These are phyloP conservation scores for Calliopsis andreniformis DNA, from an alignment of 1,140 invertebrate species.

Conservation along the genomic window DNA sequence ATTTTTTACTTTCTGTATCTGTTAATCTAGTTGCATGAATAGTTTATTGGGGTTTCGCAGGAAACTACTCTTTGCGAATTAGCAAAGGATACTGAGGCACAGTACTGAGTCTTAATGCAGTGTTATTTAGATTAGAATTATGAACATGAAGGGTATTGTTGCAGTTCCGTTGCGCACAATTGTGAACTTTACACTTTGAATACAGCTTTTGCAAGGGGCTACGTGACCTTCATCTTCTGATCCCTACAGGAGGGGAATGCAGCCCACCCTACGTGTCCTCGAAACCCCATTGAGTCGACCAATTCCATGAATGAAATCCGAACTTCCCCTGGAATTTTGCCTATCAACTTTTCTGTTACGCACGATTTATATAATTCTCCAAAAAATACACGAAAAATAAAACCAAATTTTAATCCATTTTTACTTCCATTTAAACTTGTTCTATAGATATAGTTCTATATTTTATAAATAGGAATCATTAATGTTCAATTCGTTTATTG, in stretches of 20 bases:
- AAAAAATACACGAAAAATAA: neutral
- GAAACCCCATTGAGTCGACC: conserved; percentile 32
- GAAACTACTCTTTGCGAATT: no score
- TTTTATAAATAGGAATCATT: no score
- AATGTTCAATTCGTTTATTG: neutral
- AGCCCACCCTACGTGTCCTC: conserved; percentile 35
- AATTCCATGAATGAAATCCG: conserved; percentile 42
- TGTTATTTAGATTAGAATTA: no score
- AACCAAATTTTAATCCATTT: neutral
- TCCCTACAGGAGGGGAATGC: conserved; percentile 18
- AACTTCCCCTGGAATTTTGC: conserved; percentile 6
- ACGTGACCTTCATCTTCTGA: conserved; percentile 40
- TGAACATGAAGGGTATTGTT: no score
- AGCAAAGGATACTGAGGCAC: no score
- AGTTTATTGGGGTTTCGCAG: no score
- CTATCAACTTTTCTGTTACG: conserved; percentile 12
- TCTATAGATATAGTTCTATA: no score
- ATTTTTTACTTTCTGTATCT: no score
- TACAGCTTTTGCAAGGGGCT: conserved; percentile 25
- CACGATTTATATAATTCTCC: conserved; percentile 1
- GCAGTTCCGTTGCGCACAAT: no score
- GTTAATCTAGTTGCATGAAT: no score
- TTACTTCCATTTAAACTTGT: no score
- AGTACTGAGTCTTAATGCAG: no score
- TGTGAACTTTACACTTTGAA: neutral